A percentile compares a stretch with the other conserved stretches of the same genome.
phyloP scores from a whole-genome alignment of 2,797 vertebrate genomes.

The Oreonectes daqikongensis region DNA sequence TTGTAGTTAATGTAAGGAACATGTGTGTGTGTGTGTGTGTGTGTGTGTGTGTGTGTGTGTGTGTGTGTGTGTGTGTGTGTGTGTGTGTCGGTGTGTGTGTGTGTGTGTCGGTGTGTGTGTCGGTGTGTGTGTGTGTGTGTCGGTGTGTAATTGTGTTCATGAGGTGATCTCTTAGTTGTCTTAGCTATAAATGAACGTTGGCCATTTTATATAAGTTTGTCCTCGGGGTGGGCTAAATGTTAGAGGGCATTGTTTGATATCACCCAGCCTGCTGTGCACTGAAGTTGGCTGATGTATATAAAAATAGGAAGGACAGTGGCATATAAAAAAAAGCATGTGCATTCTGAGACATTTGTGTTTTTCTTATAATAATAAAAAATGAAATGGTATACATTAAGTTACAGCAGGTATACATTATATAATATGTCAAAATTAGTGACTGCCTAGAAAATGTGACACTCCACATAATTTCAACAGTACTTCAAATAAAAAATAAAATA shows the following conservation, averaged over 20 bases:
- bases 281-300: background rate
- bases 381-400: background rate
- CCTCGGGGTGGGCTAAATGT: conserved; percentile 28
- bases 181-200: background rate
- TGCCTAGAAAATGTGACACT: background rate
- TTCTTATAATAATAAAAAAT: background rate
- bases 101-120: too few species aligned
- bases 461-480: background rate
- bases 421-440: background rate
- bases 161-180: conserved; percentile 13
- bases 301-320: background rate
- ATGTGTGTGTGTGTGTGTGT: background rate
- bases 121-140: background rate
- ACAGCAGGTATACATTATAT: too few species aligned
- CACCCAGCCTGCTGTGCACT: background rate
- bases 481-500: too few species aligned
- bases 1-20: background rate
- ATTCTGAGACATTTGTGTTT: background rate
- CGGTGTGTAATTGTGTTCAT: conserved; percentile 21
- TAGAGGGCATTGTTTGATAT: conserved; percentile 6
- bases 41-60: background rate
- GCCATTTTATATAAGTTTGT: conserved; percentile 1
- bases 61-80: background rate
- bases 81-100: too few species aligned
- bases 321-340: background rate